Conservation (phyloP, 2,888 invertebrate genomes). For the Cataglyphis cursor region DNA sequence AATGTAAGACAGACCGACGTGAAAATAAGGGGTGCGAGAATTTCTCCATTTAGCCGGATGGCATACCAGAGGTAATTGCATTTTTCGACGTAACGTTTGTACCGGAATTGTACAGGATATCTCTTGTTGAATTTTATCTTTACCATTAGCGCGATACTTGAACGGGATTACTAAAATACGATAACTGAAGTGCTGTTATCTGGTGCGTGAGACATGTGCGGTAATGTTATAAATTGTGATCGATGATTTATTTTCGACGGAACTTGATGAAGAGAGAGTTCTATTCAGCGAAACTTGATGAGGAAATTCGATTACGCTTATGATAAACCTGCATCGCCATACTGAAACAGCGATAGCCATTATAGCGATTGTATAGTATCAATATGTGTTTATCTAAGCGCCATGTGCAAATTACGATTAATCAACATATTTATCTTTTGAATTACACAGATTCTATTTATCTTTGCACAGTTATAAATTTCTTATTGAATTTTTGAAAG, state of each 20-base stretch:
- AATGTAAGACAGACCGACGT: conserved; percentile 14
- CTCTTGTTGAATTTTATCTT: conserved; percentile 42
- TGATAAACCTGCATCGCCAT: conserved; percentile 55
- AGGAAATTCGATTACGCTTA: conserved; percentile 62
- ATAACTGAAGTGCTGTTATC: conserved; percentile 14
- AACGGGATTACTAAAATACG: conserved; percentile 12
- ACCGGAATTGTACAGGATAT: conserved; percentile 11
- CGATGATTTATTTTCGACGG: conserved; percentile 44
- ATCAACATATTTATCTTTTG: background rate
- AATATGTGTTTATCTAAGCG: conserved; percentile 58
- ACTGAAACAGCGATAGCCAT: conserved; percentile 49
- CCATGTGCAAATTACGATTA: background rate
- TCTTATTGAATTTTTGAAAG: background rate
- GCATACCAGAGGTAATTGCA: conserved; percentile 37
- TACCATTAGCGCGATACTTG: conserved; percentile 25
- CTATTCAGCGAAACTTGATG: conserved; percentile 14
- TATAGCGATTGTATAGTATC: conserved; percentile 62
- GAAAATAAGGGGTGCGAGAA: background rate
- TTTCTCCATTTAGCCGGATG: background rate
- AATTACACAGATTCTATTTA: background rate
- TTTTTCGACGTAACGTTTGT: conserved; percentile 28
- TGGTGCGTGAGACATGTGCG: background rate
- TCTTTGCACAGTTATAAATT: background rate
- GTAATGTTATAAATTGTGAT: conserved; percentile 4
- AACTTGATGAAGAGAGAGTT: conserved; percentile 1